Evolutionary conservation across 1,140 invertebrate species (phyloP).

Genomic region (Proales similis): DNA sequence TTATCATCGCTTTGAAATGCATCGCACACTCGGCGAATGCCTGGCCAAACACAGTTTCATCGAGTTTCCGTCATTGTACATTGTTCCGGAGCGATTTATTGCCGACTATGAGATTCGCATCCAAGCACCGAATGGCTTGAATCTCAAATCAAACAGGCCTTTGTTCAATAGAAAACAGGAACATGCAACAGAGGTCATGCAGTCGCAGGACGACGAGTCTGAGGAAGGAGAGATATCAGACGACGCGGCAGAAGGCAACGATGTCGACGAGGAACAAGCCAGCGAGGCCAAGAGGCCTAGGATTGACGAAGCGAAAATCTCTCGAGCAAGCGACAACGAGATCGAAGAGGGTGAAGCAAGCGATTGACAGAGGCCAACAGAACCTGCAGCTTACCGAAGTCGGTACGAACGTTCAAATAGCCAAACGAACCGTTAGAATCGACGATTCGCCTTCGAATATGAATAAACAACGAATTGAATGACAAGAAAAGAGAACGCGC

Average conservation of each 20-base stretch:
- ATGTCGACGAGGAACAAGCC: neutral
- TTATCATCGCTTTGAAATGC: slow-evolving; percentile 19
- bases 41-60: slow-evolving; percentile 7
- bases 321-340: neutral
- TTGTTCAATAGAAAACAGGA: neutral
- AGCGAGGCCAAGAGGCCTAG: neutral
- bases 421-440: no score
- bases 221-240: slow-evolving; percentile 16
- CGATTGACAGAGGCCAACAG: no score
- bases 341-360: slow-evolving; percentile 36
- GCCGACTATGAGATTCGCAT: slow-evolving; percentile 9
- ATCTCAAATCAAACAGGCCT: neutral
- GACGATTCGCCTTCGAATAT: no score
- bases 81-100: slow-evolving; percentile 7
- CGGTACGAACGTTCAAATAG: no score
- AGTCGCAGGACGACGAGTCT: neutral
- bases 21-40: slow-evolving; percentile 7
- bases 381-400: no score
- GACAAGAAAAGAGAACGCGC: no score
- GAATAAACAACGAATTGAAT: no score
- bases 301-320: slow-evolving; percentile 25
- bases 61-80: slow-evolving; percentile 21
- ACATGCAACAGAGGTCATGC: neutral
- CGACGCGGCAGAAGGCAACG: neutral
- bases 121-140: neutral